phyloP scores from a whole-genome alignment of 2,797 vertebrate genomes.

The Trichosurus vulpecula region DNA sequence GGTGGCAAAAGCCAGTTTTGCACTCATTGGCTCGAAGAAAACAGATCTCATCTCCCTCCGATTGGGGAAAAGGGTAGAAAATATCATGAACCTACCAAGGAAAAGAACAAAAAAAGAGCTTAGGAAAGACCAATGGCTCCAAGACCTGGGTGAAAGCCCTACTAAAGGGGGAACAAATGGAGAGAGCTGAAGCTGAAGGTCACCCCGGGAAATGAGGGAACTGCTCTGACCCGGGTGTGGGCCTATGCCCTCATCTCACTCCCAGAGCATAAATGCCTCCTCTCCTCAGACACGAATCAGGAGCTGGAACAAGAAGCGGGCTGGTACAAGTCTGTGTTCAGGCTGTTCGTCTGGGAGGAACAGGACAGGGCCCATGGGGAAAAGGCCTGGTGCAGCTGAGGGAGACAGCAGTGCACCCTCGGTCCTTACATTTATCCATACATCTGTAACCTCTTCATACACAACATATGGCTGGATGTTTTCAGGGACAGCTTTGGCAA shows the following conservation, averaged over 20 bases:
- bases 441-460: slow-evolving; percentile 95
- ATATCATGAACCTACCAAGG: slow-evolving; percentile 92
- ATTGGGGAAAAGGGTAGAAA: slow-evolving; percentile 93
- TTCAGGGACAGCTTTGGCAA: slow-evolving; percentile 89
- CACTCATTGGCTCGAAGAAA: slow-evolving; percentile 93
- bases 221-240: background rate
- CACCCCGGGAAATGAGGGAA: background rate
- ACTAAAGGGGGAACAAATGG: background rate
- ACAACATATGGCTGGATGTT: slow-evolving; percentile 92
- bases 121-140: background rate
- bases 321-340: too few species aligned
- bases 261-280: background rate
- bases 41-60: slow-evolving; percentile 88
- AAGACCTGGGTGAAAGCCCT: too few species aligned
- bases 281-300: rapidly evolving
- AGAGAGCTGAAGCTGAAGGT: background rate
- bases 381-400: rapidly evolving
- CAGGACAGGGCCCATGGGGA: background rate
- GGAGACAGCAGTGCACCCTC: rapidly evolving
- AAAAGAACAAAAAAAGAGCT: background rate
- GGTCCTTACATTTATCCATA: slow-evolving; percentile 92
- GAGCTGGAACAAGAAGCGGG: background rate
- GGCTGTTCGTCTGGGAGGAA: too few species aligned
- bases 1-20: slow-evolving; percentile 93
- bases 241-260: background rate